Base-by-base conservation (phyloP, 2,888 invertebrate genomes). In the Cerceris rybyensis region DNA sequence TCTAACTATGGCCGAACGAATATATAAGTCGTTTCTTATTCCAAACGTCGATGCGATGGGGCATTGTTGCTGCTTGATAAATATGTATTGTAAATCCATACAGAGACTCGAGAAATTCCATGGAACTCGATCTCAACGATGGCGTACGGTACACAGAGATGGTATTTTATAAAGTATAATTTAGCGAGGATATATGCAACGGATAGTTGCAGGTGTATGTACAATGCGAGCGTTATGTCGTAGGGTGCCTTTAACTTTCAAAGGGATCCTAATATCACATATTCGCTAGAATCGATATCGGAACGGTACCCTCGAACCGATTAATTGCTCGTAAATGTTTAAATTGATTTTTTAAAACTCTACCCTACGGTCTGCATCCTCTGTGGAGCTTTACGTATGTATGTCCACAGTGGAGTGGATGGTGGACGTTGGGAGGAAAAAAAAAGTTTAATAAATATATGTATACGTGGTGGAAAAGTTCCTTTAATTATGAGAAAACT, bases 91-190 rank as follows among this genome's bases (percentile, higher is more conserved):
- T 72, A 76, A 76, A 78, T 76, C 77, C 58, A 66, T 70, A 61
- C 63, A 57, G 13, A 28, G n/a, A 41, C 70, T 46, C 50, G 14
- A 43, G 14, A 28, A 49, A 52, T 63, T 55, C 54, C 63, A 59
- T 77, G 61, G 52, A 39, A 66, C 13, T 14, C 49, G 14, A 54
- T 64, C 39, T 65, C 65, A 46, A 69, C 65, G 75, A 52, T 55
- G 65, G 66, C 63, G 66, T 52, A 41, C 54, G 66, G 52, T 41
- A n/a, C n/a, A n/a, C 7, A 14, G n/a, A 61, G 46, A 41, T 58
- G 8, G n/a, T 70, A 70, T 70, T 78, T 78, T 78, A 70, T 66
- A 78, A 78, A 78, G 78, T 78, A 78, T 78, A 78, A 78, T 78
- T 76, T 70, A 11, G 50, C n/a, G n/a, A 28, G 28, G 13, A n/a